Percentiles rank a stretch among this genome's conserved stretches.
Evolutionary conservation across 2,113 vertebrate genomes (phyloP).

Genomic region (Rhipidura dahli): DNA sequence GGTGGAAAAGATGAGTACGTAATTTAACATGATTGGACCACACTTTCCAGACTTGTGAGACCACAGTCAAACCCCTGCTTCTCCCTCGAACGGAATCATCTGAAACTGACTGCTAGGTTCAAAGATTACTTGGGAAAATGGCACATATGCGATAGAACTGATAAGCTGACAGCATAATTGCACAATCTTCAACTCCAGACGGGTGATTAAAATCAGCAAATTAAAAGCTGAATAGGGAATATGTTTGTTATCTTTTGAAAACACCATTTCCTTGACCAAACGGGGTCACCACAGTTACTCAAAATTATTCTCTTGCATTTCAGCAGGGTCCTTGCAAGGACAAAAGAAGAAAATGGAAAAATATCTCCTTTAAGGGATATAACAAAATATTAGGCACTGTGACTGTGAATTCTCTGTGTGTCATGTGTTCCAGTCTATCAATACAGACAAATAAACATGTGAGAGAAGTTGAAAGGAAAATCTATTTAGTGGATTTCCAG

Average conservation of each 20-base stretch:
- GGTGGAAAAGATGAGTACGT: background rate
- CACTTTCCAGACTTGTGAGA: background rate
- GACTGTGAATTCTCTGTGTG: background rate
- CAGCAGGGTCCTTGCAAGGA: background rate
- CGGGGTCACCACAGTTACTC: background rate
- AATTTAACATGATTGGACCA: background rate
- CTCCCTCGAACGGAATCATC: background rate
- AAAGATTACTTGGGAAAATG: background rate
- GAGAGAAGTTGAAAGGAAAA: background rate
- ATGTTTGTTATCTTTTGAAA: background rate
- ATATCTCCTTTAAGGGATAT: background rate
- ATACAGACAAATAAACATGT: background rate
- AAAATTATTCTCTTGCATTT: background rate
- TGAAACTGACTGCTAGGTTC: background rate
- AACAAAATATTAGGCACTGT: background rate
- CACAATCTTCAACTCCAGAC: background rate
- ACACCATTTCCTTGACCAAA: background rate
- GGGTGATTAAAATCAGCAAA: background rate
- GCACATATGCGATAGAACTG: background rate
- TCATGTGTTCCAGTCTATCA: background rate
- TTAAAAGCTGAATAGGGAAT: background rate
- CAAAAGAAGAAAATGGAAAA: background rate
- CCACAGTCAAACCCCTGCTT: background rate
- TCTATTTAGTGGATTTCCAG: background rate
- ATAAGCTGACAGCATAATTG: background rate